Conservation (phyloP, 2,113 vertebrate species). For the Urocitellus parryii region DNA sequence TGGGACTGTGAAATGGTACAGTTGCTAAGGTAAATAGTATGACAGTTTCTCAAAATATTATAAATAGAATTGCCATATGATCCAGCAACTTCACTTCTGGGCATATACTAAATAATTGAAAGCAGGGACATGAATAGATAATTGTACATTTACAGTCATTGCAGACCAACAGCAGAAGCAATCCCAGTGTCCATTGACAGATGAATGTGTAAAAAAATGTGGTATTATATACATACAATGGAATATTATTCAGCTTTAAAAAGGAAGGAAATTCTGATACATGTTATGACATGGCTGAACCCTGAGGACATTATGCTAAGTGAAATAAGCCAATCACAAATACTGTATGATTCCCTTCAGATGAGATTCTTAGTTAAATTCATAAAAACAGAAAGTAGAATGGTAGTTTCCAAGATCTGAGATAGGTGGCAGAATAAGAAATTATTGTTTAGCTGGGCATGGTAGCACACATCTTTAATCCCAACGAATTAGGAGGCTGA, state of each 20-base stretch:
- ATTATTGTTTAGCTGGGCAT: background rate
- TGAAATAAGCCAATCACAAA: background rate
- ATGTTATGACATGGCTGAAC: background rate
- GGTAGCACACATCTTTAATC: too few relatives aligned
- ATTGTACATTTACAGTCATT: background rate
- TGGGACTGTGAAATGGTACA: slow-evolving; percentile 23
- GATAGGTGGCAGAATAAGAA: background rate
- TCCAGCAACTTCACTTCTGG: background rate
- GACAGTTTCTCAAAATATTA: background rate
- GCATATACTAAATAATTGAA: background rate
- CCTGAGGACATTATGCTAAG: background rate
- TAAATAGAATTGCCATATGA: slow-evolving; percentile 5
- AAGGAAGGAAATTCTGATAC: background rate
- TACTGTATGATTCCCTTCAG: background rate
- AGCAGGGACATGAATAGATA: background rate
- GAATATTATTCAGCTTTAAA: background rate
- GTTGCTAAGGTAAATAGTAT: background rate
- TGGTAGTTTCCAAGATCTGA: background rate
- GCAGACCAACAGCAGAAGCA: background rate
- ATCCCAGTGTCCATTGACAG: background rate
- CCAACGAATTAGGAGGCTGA: too few relatives aligned
- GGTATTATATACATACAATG: background rate
- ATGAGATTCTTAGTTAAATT: background rate
- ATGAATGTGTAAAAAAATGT: background rate
- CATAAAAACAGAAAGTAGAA: background rate